Evolutionary conservation across 2,113 vertebrate species (phyloP).

Genomic region (Passer montanus): DNA sequence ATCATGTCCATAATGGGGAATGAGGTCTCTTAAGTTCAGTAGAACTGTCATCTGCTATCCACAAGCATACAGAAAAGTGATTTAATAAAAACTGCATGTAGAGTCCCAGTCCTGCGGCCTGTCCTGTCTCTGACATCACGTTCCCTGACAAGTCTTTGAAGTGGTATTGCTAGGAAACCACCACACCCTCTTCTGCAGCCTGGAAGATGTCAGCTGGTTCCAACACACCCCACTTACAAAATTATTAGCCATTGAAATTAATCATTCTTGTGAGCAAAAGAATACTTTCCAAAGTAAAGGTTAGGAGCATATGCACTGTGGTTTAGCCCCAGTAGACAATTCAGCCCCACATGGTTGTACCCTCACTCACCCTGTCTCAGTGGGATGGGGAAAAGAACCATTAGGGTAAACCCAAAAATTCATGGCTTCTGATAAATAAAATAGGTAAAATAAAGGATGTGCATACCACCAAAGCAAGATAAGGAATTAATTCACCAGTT

Average conservation of each 20-base stretch:
- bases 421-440: neutral
- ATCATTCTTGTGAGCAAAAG: neutral
- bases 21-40: neutral
- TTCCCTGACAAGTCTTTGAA: neutral
- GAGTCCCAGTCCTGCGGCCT: neutral
- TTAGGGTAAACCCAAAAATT: neutral
- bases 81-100: neutral
- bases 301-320: neutral
- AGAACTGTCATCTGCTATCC: neutral
- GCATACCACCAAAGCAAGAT: neutral
- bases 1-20: neutral
- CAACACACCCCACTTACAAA: neutral
- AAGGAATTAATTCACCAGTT: neutral
- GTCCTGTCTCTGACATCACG: neutral
- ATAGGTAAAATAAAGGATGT: neutral
- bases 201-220: neutral
- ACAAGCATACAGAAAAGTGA: neutral
- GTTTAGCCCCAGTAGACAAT: neutral
- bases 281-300: neutral
- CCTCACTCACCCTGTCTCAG: fast-evolving
- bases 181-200: neutral
- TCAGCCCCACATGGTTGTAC: fast-evolving
- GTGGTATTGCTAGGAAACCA: neutral
- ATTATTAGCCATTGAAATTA: neutral
- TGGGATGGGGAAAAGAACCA: neutral